Conservation (phyloP, 2,797 vertebrate species). For the Enteromius viviparus region DNA sequence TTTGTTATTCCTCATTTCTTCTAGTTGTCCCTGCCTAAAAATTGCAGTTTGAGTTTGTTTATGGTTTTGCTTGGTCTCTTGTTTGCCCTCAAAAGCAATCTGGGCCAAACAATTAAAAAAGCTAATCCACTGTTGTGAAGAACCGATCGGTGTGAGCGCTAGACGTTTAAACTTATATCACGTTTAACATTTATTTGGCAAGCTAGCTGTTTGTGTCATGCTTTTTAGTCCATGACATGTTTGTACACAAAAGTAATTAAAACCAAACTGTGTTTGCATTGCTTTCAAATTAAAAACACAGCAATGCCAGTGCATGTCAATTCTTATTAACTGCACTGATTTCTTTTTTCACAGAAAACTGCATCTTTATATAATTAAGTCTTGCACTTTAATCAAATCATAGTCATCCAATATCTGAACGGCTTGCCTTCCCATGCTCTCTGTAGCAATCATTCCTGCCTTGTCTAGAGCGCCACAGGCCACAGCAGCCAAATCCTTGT, state of each 20-base stretch:
- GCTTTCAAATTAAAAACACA: constrained; percentile 7
- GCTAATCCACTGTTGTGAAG: constrained; percentile 34
- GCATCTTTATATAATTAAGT: background rate
- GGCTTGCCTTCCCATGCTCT: constrained; percentile 18
- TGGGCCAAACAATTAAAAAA: constrained; percentile 31
- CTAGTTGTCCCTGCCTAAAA: constrained; percentile 60
- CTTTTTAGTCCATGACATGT: background rate
- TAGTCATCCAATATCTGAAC: constrained; percentile 21
- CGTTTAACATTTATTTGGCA: background rate
- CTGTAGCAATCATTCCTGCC: constrained; percentile 65
- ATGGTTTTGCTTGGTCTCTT: constrained; percentile 11
- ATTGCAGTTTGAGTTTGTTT: constrained; percentile 64
- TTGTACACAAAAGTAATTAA: background rate
- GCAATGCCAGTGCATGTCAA: background rate
- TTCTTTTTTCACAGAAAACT: background rate
- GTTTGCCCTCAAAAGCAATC: constrained; percentile 47
- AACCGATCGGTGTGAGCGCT: background rate
- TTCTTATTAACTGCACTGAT: background rate
- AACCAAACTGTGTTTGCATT: background rate
- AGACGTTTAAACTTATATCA: background rate
- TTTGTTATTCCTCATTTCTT: constrained; percentile 55
- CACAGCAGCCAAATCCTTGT: constrained; percentile 29
- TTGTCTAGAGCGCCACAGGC: constrained; percentile 29
- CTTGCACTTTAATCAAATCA: constrained; percentile 21
- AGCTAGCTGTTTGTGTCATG: background rate